Percentiles rank a stretch among this genome's conserved stretches.
These are phyloP conservation scores for Caenorhabditis uteleia DNA, from an alignment of 2,888 invertebrate species.

Conservation along the genomic window DNA sequence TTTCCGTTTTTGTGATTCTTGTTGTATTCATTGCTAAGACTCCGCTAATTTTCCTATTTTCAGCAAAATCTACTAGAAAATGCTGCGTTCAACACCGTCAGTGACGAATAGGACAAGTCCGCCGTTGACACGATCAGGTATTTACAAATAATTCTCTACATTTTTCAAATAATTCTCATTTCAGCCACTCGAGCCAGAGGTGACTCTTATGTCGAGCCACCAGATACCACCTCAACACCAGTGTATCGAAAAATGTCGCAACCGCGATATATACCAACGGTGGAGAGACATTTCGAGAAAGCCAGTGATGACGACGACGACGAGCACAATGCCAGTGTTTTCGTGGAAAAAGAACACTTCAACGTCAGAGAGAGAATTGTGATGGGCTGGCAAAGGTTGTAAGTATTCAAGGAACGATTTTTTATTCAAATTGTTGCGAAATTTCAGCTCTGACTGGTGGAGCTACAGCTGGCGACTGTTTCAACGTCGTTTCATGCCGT, in stretches of 20 bases:
- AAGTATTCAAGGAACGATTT: background rate
- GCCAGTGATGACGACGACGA: constrained; percentile 17
- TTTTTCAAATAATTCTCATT: too few species aligned
- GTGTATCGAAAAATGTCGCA: constrained; percentile 4
- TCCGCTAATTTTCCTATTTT: background rate
- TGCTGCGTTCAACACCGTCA: constrained; percentile 17
- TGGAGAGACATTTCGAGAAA: constrained; percentile 14
- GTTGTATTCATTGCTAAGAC: background rate
- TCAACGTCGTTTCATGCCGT: constrained; percentile 11
- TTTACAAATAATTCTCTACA: constrained; percentile 3
- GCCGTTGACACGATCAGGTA: constrained; percentile 21
- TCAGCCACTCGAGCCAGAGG: too few species aligned
- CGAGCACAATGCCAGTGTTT: constrained; percentile 14
- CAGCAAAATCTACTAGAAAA: constrained; percentile 4
- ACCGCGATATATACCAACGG: constrained; percentile 5
- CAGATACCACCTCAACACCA: constrained; percentile 16
- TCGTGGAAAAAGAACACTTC: constrained; percentile 24
- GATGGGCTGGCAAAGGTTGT: constrained; percentile 16
- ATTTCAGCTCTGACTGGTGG: constrained; percentile 12
- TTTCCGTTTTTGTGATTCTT: too few species aligned
- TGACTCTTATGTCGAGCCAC: too few species aligned
- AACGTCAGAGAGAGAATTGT: constrained; percentile 9
- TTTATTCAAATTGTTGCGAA: background rate
- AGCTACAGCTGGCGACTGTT: constrained; percentile 9
- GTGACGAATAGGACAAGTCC: constrained; percentile 16